Base-by-base conservation (phyloP, 2,888 invertebrate species). In the Spatulosminthurus flaviceps region DNA sequence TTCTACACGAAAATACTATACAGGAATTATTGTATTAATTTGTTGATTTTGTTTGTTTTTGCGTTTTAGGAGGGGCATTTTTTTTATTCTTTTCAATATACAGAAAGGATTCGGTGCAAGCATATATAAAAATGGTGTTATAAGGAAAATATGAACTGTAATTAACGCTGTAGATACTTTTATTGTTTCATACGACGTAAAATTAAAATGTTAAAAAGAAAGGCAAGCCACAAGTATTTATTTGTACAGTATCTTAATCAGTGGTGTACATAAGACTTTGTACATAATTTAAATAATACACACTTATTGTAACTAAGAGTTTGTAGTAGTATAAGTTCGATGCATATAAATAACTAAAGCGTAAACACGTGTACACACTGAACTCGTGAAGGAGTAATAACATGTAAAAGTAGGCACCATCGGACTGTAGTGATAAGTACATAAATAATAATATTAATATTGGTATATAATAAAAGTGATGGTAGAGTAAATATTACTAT, bases 141-240 rank as follows among this genome's bases (percentile, higher is more conserved):
- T 16, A 67, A 13, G 28, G 22, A 4, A 67, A 67, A 9, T 19
- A 21, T 21, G 70, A 21, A 41, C n/a, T 77, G 77, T 77, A 77
- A 77, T 77, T 77, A 77, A 77, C 77, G 77, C 77, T 77, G 77
- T 77, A 77, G 29, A 77, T 66, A 77, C 67, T 61, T 77, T 74
- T 74, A 51, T 26, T 21, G 21, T 70, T 70, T 41, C n/a, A 21
- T 70, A 24, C 22, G 22, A 64, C 64, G 22, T 64, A 70, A 19
- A 70, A 19, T 21, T n/a, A 11, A 70, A 21, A 28, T 41, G 26
- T 21, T n/a, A 11, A 70, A 21, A 28, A 70, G 24, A 70, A 19
- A 70, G 41, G 21, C 1, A 41, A 42, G 34, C 22, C 34, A 70
- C 41, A 70, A 21, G 41, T 42, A 69, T n/a, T 69, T 69, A 64